These are phyloP conservation scores for Nasonia vitripennis DNA, from an alignment of 1,140 invertebrate species.

Conservation along the genomic window DNA sequence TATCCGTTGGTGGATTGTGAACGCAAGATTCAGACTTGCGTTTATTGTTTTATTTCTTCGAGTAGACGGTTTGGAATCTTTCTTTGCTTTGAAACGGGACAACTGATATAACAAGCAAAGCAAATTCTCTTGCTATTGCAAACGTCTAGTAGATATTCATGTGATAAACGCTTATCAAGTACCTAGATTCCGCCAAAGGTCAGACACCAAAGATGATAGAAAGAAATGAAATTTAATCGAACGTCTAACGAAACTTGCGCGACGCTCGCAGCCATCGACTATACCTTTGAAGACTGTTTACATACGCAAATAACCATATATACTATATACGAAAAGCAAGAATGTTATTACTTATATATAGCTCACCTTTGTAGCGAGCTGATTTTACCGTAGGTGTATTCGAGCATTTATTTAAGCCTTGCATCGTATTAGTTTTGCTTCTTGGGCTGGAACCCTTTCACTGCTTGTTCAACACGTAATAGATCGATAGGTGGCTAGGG, in stretches of 20 bases:
- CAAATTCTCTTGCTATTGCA: background rate
- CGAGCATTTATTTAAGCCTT: slow-evolving; percentile 74
- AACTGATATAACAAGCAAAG: background rate
- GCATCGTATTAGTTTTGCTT: slow-evolving; percentile 77
- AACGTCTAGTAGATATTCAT: background rate
- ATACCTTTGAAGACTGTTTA: slow-evolving; percentile 69
- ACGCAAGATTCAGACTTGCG: background rate
- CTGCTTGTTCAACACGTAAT: slow-evolving; percentile 73
- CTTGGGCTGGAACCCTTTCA: slow-evolving; percentile 75
- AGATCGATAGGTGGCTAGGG: slow-evolving; percentile 72
- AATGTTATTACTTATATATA: slow-evolving; percentile 67
- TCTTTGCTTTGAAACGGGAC: background rate
- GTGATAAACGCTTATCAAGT: background rate
- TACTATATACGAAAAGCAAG: slow-evolving; percentile 59
- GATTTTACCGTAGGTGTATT: slow-evolving; percentile 73
- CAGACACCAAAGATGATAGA: slow-evolving; percentile 1
- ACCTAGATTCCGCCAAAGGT: background rate
- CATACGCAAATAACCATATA: slow-evolving; percentile 69
- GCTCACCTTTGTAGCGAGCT: slow-evolving; percentile 73
- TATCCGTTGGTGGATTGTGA: slow-evolving; percentile 64
- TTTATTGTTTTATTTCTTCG: background rate
- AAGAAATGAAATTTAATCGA: slow-evolving; percentile 1
- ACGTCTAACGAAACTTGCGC: background rate
- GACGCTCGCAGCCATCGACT: slow-evolving; percentile 50
- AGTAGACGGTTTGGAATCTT: background rate